Base-by-base conservation (phyloP, 1,140 invertebrate species). In the Coboldia fuscipes region DNA sequence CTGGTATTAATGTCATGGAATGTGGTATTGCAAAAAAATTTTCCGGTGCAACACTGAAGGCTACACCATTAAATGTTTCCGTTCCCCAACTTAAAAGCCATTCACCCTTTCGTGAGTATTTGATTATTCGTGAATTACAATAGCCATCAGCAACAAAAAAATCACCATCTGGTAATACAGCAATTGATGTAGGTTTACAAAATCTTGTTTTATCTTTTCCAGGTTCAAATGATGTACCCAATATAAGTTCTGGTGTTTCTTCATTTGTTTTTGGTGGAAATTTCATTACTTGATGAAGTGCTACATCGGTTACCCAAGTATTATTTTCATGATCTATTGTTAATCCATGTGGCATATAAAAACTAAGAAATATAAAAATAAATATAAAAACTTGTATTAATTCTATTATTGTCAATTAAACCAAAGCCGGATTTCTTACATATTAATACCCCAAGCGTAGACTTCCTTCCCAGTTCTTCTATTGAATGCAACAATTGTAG, bases 121-220 rank as follows among this genome's bases (percentile, higher is more conserved):
- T 90, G 17, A 96, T 61, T 18, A 97, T 70, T 40, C 90, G 63
- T 3, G 75, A 72, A 58, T 96, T 96, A 49, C 90, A 97, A 50
- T 97, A 97, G 9, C 84, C 83, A 60, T 97, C 92, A 9, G 85
- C 74, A 1, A 97, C 80, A 52, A 86, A 97, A 54, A 97, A 88
- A 36, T 85, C 74, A 0, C 84, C 88, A 44, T 70, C 74, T 5
- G 63, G 55, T 15, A 80, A 56, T 7, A 86, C 81, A 18, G 89
- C 86, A 2, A 93, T 83, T 6, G 80, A 75, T 6, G 85, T 83
- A 8, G 92, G 92, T 54, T 96, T 93, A 55, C 92, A 97, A 58
- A 94, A 94, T 46, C 81, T 79, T 3, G 47, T 53, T 29, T 72
- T 60, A 42, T 79, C 75, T 38, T 65, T 66, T 33, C 89, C 88